Base-by-base conservation (phyloP, 2,888 invertebrate species). In the Pachymerium ferrugineum region DNA sequence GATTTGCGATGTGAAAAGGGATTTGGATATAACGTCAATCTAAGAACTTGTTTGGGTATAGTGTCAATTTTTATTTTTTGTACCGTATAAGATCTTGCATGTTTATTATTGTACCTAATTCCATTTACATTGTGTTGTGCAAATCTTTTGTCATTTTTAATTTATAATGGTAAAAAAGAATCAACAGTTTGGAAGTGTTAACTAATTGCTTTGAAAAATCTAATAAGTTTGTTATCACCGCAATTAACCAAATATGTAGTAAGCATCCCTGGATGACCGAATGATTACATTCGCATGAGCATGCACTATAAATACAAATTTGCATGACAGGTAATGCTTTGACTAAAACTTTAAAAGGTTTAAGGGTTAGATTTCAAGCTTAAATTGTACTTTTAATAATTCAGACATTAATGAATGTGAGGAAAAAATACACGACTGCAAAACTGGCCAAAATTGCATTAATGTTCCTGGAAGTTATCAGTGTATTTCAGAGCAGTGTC, bases 21-120 rank as follows among this genome's bases (percentile, higher is more conserved):
- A 0, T 90, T 86, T 78, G 85, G 84, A 62, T 83, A 87, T 74
- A 89, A 90, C 78, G 83, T 84, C 6, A 81, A 86, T 0, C 87
- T 87, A 5, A 85, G 86, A 76, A 87, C 88, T 14, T 90, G 90
- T 79, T 84, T 87, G 71, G 89, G 87, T 87, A 81, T 62, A 82
- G 83, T 62, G 62, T 28, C 25, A 22, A 62, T 25, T 62, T 62
- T 62, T 28, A 22, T 12, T 28, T 19, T 28, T 28, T 62, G 47
- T 54, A 16, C 12, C 38, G 12, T 38, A 38, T 12, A 8, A 14
- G 12, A n/a, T 38, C 4, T 3, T 38, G 38, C 5, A 38, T 38
- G 38, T 6, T n/a, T n/a, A n/a, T n/a, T n/a, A n/a, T n/a, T n/a
- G n/a, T n/a, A n/a, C n/a, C n/a, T n/a, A n/a, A n/a, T n/a, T n/a